A percentile compares a stretch with the other conserved stretches of the same genome.
Evolutionary conservation across 2,888 invertebrate genomes (phyloP).

Genomic region (Lepidochitona cinerea): DNA sequence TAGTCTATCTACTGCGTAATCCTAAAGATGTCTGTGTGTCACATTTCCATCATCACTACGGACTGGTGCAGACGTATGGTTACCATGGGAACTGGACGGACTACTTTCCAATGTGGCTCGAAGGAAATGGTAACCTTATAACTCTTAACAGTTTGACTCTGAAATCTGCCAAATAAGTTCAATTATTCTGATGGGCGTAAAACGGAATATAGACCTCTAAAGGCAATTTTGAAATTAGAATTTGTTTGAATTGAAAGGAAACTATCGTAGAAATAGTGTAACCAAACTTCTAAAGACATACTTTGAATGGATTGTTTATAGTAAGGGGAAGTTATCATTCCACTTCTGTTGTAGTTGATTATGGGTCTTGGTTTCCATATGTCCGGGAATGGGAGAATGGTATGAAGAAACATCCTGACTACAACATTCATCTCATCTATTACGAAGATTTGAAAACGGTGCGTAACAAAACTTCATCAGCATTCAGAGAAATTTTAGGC

Average conservation of each 20-base stretch:
- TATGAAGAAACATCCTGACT: not conserved
- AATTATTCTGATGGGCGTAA: no score
- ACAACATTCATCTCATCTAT: not conserved
- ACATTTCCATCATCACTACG: not conserved
- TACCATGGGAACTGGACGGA: not conserved
- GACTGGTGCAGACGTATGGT: not conserved
- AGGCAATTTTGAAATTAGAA: no score
- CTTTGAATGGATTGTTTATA: no score
- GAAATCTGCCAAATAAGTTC: no score
- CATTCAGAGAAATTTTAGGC: no score
- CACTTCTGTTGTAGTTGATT: not conserved
- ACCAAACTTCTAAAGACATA: no score
- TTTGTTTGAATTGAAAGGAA: no score
- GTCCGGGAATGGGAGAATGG: not conserved
- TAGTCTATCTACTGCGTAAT: not conserved
- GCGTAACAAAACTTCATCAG: no score
- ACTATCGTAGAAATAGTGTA: no score
- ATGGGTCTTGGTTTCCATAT: not conserved
- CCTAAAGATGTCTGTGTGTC: not conserved
- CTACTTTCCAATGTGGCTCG: slow-evolving; percentile 2
- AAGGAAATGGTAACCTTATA: slow-evolving; percentile 1
- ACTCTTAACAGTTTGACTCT: no score
- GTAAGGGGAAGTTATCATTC: no score
- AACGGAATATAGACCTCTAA: no score
- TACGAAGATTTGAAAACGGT: not conserved